Percentiles rank a stretch among this genome's conserved stretches.
Conservation (phyloP, 2,797 vertebrate species). For the Sebastes minor region DNA sequence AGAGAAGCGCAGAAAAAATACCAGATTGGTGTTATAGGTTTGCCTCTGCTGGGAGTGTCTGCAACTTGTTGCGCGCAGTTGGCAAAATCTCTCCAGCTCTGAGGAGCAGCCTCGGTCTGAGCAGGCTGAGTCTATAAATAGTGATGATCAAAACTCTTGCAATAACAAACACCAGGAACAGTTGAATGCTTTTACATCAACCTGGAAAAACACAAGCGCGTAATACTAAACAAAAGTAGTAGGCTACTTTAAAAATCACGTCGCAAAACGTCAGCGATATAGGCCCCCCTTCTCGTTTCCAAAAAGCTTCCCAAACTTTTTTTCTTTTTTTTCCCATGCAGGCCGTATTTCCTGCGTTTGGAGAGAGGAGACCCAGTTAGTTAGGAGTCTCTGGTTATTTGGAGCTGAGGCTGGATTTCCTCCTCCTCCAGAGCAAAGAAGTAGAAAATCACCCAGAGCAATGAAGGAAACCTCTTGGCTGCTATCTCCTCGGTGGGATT, state of each 20-base stretch:
- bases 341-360: slow-evolving; percentile 80
- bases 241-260: slow-evolving; percentile 17
- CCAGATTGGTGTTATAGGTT: slow-evolving; percentile 44
- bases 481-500: slow-evolving; percentile 40
- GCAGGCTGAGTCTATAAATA: slow-evolving; percentile 78
- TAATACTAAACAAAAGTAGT: background rate
- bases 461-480: slow-evolving; percentile 13
- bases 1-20: slow-evolving; percentile 55
- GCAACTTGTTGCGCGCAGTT: slow-evolving; percentile 82
- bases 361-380: slow-evolving; percentile 61
- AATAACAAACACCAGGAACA: slow-evolving; percentile 60
- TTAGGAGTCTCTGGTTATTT: slow-evolving; percentile 66
- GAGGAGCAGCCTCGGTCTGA: slow-evolving; percentile 68
- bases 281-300: slow-evolving; percentile 57
- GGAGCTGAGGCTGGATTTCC: slow-evolving; percentile 72
- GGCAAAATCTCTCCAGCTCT: slow-evolving; percentile 68
- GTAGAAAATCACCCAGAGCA: slow-evolving; percentile 50
- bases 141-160: slow-evolving; percentile 75
- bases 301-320: slow-evolving; percentile 75
- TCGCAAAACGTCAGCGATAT: slow-evolving; percentile 50
- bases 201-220: background rate
- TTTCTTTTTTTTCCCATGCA: slow-evolving; percentile 38
- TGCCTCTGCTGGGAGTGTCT: slow-evolving; percentile 71
- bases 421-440: slow-evolving; percentile 52
- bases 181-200: slow-evolving; percentile 3